Conservation (phyloP, 2,888 invertebrate genomes). For the Dryobota labecula region DNA sequence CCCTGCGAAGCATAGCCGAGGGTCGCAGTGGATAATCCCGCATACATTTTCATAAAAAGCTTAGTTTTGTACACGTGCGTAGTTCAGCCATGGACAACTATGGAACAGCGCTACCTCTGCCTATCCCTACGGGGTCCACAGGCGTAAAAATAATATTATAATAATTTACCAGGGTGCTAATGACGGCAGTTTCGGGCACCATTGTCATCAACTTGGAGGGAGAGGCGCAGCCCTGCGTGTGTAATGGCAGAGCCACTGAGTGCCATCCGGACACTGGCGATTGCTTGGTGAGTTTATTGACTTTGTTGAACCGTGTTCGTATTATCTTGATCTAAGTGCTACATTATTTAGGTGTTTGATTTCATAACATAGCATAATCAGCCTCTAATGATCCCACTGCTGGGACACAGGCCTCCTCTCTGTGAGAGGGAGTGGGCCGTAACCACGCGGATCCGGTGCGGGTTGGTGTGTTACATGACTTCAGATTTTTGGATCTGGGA, state of each 20-base stretch:
- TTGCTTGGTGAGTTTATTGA: constrained; percentile 92
- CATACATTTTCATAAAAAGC: neutral
- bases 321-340: neutral
- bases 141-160: neutral
- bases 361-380: too few relatives aligned
- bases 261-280: constrained; percentile 96
- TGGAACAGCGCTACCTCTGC: neutral
- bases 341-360: neutral
- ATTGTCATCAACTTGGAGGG: constrained; percentile 95
- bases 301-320: neutral
- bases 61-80: neutral
- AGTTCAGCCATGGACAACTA: neutral
- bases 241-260: constrained; percentile 93
- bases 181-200: constrained; percentile 91
- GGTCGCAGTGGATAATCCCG: neutral
- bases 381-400: too few relatives aligned
- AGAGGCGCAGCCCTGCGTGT: constrained; percentile 94
- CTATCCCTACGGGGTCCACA: neutral
- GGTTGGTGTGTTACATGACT: too few relatives aligned
- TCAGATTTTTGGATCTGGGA: too few relatives aligned
- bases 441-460: too few relatives aligned
- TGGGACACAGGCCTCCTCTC: too few relatives aligned
- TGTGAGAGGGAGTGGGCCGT: too few relatives aligned
- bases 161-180: constrained; percentile 68
- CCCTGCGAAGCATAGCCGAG: neutral